phyloP scores from a whole-genome alignment of 2,888 invertebrate species.

The Apodemia hepburni region DNA sequence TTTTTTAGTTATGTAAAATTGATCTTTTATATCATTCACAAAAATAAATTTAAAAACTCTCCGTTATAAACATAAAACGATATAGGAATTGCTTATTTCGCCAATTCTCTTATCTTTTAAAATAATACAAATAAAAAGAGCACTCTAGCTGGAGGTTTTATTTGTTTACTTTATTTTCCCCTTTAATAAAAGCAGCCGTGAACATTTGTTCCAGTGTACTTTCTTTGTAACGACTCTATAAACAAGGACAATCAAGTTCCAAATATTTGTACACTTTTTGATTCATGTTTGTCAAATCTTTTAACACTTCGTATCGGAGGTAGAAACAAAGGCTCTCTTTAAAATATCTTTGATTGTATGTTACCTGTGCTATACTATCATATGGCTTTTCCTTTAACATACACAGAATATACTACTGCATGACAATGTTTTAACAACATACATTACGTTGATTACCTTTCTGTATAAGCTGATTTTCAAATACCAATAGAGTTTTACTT shows the following conservation, averaged over 20 bases:
- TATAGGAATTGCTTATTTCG: neutral
- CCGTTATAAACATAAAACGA: neutral
- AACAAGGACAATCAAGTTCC: constrained; percentile 61
- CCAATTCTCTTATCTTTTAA: constrained; percentile 11
- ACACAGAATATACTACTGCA: no score
- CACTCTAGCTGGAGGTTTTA: constrained; percentile 39
- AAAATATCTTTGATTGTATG: neutral
- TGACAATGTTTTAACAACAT: no score
- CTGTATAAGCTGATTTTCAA: no score
- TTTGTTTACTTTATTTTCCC: constrained; percentile 58
- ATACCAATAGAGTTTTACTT: no score
- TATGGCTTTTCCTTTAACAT: no score
- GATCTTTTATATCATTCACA: neutral
- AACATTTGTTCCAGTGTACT: constrained; percentile 58
- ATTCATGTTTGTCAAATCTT: constrained; percentile 38
- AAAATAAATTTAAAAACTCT: neutral
- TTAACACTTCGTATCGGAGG: constrained; percentile 31
- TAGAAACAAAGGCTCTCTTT: neutral
- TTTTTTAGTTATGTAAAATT: no score
- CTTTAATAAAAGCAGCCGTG: constrained; percentile 60
- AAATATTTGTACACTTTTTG: constrained; percentile 61
- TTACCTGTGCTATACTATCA: neutral
- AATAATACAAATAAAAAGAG: constrained; percentile 13
- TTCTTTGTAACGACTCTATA: constrained; percentile 69
- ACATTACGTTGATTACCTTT: no score